phyloP scores from a whole-genome alignment of 2,113 vertebrate genomes.

The Myodes glareolus region DNA sequence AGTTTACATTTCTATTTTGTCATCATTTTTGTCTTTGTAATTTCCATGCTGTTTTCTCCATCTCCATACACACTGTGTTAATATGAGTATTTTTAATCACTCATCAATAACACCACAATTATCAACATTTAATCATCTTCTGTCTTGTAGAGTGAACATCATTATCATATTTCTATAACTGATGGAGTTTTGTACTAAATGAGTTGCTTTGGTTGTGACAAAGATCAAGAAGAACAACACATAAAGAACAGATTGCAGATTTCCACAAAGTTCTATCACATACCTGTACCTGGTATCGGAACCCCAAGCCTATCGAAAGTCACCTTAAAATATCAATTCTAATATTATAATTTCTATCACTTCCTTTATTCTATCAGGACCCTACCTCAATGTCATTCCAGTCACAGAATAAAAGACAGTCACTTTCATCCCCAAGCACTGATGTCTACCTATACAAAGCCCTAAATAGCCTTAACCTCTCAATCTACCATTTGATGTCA shows the following conservation, averaged over 20 bases:
- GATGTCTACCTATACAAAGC: slow-evolving; percentile 26
- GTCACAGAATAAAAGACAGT: slow-evolving; percentile 6
- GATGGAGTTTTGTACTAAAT: neutral
- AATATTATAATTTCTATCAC: slow-evolving; percentile 35
- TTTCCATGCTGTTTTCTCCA: neutral
- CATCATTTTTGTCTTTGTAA: neutral
- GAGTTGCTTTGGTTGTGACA: neutral
- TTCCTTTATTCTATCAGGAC: slow-evolving; percentile 46
- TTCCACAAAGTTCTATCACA: neutral
- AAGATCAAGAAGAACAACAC: neutral
- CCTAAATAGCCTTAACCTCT: slow-evolving; percentile 58
- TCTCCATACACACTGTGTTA: neutral
- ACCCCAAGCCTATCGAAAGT: neutral
- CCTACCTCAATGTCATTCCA: neutral
- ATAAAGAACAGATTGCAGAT: neutral
- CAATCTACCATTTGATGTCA: slow-evolving; percentile 32
- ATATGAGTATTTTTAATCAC: slow-evolving; percentile 7
- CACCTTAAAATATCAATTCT: slow-evolving; percentile 17
- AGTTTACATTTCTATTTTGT: neutral
- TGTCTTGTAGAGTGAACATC: neutral
- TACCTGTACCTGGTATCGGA: neutral
- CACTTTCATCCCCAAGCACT: slow-evolving; percentile 55
- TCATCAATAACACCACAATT: neutral
- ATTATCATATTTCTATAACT: slow-evolving; percentile 34
- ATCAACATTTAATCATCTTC: slow-evolving; percentile 3